phyloP scores from a whole-genome alignment of 2,888 invertebrate species.

The Crocallis elinguaria region DNA sequence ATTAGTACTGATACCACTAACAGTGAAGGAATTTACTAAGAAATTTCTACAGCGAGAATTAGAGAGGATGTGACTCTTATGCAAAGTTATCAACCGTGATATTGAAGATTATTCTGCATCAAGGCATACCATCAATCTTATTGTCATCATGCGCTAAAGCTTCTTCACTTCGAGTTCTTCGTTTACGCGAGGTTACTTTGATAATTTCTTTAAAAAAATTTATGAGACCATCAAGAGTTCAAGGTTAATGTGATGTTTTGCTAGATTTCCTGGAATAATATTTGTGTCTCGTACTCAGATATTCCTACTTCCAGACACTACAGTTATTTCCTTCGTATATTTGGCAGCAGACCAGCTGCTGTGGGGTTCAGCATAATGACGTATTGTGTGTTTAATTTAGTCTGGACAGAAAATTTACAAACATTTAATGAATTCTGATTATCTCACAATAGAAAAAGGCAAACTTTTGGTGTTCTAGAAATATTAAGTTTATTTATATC shows the following conservation, averaged over 20 bases:
- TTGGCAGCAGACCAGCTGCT: slow-evolving; percentile 48
- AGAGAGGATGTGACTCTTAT: slow-evolving; percentile 32
- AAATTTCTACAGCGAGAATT: slow-evolving; percentile 8
- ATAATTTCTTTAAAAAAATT: slow-evolving; percentile 39
- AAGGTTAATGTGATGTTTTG: slow-evolving; percentile 37
- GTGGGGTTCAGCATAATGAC: slow-evolving; percentile 10
- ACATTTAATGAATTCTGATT: neutral
- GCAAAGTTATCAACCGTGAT: slow-evolving; percentile 63
- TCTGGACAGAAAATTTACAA: slow-evolving; percentile 14
- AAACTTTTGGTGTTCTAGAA: no score
- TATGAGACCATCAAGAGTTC: slow-evolving; percentile 42
- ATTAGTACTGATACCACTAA: neutral
- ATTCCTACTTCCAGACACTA: slow-evolving; percentile 40
- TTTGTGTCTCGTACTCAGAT: slow-evolving; percentile 32
- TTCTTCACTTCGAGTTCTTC: slow-evolving; percentile 43
- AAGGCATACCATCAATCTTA: slow-evolving; percentile 57
- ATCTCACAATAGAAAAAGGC: neutral
- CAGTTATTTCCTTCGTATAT: slow-evolving; percentile 33
- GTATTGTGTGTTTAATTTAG: slow-evolving; percentile 14
- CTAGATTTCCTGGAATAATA: slow-evolving; percentile 40
- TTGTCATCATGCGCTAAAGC: slow-evolving; percentile 54
- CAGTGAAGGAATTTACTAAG: neutral
- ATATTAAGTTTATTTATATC: no score
- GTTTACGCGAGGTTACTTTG: no score
- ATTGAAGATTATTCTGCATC: slow-evolving; percentile 68